Evolutionary conservation across 2,797 vertebrate genomes (phyloP), one percentile per base, ranked within the genome.

Genomic region (Ptychadena robeensis): DNA sequence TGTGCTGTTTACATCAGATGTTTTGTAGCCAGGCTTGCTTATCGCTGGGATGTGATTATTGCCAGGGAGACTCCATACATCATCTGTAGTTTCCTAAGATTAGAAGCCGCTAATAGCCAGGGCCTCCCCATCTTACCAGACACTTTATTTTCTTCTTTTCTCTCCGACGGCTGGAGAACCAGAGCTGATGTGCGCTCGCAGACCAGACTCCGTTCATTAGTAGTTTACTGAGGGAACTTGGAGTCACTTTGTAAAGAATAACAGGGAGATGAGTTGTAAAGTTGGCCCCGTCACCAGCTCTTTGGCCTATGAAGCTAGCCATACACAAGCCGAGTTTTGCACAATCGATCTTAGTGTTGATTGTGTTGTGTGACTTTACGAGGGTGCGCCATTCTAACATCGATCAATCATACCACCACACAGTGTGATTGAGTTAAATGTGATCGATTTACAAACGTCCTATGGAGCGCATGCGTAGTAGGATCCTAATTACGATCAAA

Each of bases 1-100:
- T 86, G 82, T 83, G 82, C 78, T 83, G 86, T 81, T 79, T 87
- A 87, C 87, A 88, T 90, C 86, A 87, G 88, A 85, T 88, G 59
- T 70, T 86, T 89, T 88, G 88, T 85, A 8, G 87, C 73, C 30
- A 31, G 83, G 57, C 87, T 85, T 87, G 88, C 83, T 88, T 88
- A 88, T 87, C 87, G 84, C 14, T 0, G 78, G 86, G 86, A 87
- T 74, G 88, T 86, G 81, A 88, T 89, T 87, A 88, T 86, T 84
- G 67, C 87, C 85, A 86, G 83, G 85, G 87, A 89, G 87, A 87
- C 86, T 87, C 81, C 82, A 73, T 82, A 76, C 86, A 34, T 87
- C 88, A 87, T 86, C 85, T 88, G 86, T 80, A 84, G 82, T 81
- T 87, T 86, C 87, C 83, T 85, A 78, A 70, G 85, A 86, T 88